These are phyloP conservation scores for Helostoma temminkii DNA, from an alignment of 2,797 vertebrate species.

Conservation along the genomic window DNA sequence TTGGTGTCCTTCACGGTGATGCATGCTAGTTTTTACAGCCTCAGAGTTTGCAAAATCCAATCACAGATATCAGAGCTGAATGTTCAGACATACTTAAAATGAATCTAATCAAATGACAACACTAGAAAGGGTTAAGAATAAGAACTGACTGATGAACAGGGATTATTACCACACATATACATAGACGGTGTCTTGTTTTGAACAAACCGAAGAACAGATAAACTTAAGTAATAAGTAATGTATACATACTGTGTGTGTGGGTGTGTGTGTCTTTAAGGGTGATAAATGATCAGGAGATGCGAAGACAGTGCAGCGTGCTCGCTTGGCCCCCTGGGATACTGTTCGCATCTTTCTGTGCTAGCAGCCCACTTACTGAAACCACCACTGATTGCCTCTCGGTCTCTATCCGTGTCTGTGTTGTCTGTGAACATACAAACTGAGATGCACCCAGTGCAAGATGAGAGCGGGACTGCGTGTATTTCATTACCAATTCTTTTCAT, in stretches of 20 bases:
- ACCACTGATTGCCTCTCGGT: conserved; percentile 11
- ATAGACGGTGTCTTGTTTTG: background rate
- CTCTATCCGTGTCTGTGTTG: background rate
- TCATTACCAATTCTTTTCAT: conserved; percentile 2
- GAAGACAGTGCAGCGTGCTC: conserved; percentile 33
- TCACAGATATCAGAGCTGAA: conserved; percentile 5
- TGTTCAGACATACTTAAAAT: conserved; percentile 12
- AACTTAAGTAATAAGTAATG: background rate
- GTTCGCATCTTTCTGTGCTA: conserved; percentile 29
- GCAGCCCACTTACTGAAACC: conserved; percentile 46
- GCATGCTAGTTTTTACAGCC: conserved; percentile 26
- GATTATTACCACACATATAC: background rate
- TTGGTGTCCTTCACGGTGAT: conserved; percentile 45
- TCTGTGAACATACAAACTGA: conserved; percentile 5
- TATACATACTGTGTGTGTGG: conserved; percentile 15
- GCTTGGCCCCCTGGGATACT: conserved; percentile 44
- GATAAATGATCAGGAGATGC: conserved; percentile 64
- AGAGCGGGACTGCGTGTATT: conserved; percentile 9
- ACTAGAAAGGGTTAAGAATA: background rate
- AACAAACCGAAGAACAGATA: background rate
- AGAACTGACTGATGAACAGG: conserved; percentile 1
- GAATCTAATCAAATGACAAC: background rate
- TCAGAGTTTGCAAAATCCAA: conserved; percentile 11
- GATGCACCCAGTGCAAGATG: conserved; percentile 1
- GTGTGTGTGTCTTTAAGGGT: conserved; percentile 33